Evolutionary conservation across 2,113 vertebrate genomes (phyloP).

Genomic region (Sakesphorus luctuosus): DNA sequence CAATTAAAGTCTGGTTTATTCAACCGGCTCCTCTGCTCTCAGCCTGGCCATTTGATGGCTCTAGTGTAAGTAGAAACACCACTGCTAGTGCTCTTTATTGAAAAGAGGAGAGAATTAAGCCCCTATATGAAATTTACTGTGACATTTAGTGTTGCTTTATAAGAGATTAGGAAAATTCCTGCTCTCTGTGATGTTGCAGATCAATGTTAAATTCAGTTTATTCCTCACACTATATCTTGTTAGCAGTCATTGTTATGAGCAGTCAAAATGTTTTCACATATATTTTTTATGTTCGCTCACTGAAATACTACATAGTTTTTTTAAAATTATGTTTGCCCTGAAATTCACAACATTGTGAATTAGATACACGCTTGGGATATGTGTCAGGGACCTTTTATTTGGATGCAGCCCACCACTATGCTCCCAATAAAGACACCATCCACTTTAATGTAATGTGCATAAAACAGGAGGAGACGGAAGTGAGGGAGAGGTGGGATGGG

Average conservation of each 20-base stretch:
- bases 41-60: background rate
- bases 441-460: background rate
- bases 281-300: background rate
- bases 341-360: background rate
- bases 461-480: background rate
- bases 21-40: background rate
- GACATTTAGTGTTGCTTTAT: background rate
- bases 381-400: background rate
- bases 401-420: background rate
- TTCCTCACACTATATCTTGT: background rate
- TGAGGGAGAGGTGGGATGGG: no score
- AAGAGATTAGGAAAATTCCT: background rate
- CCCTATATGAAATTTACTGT: background rate
- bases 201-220: background rate
- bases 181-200: background rate
- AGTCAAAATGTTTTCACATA: background rate
- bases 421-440: background rate
- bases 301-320: background rate
- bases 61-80: background rate
- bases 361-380: background rate
- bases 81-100: background rate
- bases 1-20: background rate
- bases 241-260: background rate
- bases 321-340: fast-evolving
- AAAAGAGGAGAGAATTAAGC: background rate